A percentile compares a stretch with the other conserved stretches of the same genome.
Conservation (phyloP, 2,113 vertebrate species). For the Cinclus cinclus region DNA sequence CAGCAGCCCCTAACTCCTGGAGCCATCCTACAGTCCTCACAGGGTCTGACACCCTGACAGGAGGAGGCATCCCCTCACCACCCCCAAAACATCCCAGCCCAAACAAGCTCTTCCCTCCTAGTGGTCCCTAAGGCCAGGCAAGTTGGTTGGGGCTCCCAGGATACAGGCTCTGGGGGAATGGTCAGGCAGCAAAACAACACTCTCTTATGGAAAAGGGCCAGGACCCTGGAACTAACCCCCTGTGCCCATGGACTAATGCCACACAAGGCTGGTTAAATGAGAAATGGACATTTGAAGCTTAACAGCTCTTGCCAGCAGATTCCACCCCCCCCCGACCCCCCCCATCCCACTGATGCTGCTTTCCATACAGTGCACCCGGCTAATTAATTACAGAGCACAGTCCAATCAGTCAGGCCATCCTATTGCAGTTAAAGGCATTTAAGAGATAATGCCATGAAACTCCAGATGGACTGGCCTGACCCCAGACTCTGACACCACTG, state of each 20-base stretch:
- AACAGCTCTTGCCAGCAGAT: not conserved
- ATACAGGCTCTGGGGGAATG: accelerated
- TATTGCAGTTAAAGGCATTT: conserved; percentile 31
- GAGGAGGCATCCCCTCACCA: not conserved
- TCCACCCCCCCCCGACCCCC: not conserved
- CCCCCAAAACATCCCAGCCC: not conserved
- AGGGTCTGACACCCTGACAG: not conserved
- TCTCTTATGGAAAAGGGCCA: not conserved
- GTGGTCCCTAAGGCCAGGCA: accelerated
- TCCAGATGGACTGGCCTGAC: conserved; percentile 29
- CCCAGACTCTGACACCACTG: not conserved
- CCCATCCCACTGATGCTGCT: not conserved
- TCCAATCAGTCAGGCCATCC: conserved; percentile 50
- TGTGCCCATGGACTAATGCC: accelerated
- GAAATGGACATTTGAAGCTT: not conserved
- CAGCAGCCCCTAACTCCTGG: not conserved
- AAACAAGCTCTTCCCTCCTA: not conserved
- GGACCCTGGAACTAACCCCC: not conserved
- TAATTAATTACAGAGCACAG: conserved; percentile 49
- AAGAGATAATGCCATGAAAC: conserved; percentile 44
- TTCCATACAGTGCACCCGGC: not conserved
- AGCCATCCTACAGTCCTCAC: not conserved
- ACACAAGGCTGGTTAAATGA: not conserved
- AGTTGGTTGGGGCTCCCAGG: not conserved
- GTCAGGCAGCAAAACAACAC: not conserved